A percentile compares a stretch with the other conserved stretches of the same genome.
These are phyloP conservation scores for Drosophila testacea DNA, from an alignment of 2,888 invertebrate genomes.

Conservation along the genomic window DNA sequence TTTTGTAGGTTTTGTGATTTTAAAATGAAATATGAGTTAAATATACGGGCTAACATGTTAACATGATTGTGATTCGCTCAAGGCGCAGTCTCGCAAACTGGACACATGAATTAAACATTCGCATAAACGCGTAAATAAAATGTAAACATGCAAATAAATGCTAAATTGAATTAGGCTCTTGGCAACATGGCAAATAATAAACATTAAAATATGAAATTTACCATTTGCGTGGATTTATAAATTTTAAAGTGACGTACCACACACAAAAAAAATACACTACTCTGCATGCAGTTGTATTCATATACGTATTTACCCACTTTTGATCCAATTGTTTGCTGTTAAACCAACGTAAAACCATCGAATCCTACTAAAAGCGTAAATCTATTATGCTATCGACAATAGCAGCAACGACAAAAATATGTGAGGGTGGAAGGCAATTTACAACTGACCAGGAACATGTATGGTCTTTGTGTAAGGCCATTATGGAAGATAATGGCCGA, in stretches of 20 bases:
- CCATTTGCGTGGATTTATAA: no score
- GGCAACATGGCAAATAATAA: background rate
- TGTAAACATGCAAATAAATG: background rate
- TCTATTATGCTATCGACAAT: constrained; percentile 1
- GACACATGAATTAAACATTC: background rate
- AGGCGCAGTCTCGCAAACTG: background rate
- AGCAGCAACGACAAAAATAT: background rate
- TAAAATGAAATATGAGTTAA: background rate
- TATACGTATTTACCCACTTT: constrained; percentile 5
- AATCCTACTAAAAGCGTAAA: constrained; percentile 11
- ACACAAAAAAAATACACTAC: background rate
- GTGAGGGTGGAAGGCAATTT: background rate
- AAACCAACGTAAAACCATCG: constrained; percentile 13
- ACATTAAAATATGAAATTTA: background rate
- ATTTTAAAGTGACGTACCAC: background rate
- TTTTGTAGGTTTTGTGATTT: background rate
- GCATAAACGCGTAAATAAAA: background rate
- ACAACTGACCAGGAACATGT: background rate
- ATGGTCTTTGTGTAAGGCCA: constrained; percentile 6
- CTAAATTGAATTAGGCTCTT: background rate
- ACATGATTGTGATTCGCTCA: background rate
- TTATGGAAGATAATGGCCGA: background rate
- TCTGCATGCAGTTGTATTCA: background rate
- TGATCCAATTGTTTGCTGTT: constrained; percentile 8
- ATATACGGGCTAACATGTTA: background rate